A percentile compares a stretch with the other conserved stretches of the same genome.
Evolutionary conservation across 2,888 invertebrate genomes (phyloP).

Genomic region (Chaetogeoica ovagalla): DNA sequence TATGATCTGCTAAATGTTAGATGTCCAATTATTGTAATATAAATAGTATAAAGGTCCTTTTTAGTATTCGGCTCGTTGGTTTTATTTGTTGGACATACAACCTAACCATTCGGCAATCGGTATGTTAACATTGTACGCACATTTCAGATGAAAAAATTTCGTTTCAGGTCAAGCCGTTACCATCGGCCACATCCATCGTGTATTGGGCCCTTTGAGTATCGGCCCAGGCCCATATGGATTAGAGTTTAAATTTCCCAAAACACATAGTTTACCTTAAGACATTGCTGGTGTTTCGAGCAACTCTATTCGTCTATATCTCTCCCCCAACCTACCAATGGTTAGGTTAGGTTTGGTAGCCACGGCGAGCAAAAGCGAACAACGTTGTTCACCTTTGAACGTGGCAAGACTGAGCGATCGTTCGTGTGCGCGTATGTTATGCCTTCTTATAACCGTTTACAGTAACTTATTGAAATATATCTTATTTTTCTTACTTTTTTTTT

Average conservation of each 20-base stretch:
- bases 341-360: no score
- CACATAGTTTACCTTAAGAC: neutral
- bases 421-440: no score
- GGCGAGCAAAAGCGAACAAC: no score
- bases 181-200: neutral
- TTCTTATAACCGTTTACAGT: no score
- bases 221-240: neutral
- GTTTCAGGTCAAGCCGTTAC: slow-evolving; percentile 26
- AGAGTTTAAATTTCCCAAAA: slow-evolving; percentile 21
- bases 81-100: slow-evolving; percentile 20
- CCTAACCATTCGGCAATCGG: slow-evolving; percentile 24
- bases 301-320: neutral
- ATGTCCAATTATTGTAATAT: slow-evolving; percentile 14
- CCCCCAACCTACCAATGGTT: neutral
- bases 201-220: neutral
- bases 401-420: no score
- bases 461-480: slow-evolving; percentile 1
- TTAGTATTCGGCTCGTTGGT: neutral
- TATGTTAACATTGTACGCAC: slow-evolving; percentile 11
- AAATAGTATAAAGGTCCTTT: slow-evolving; percentile 9
- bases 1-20: neutral
- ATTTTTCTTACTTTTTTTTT: neutral
- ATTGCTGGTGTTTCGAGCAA: slow-evolving; percentile 1
- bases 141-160: slow-evolving; percentile 17
- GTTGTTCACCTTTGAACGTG: no score